Conservation (phyloP, 2,797 vertebrate species). For the Falco rusticolus region DNA sequence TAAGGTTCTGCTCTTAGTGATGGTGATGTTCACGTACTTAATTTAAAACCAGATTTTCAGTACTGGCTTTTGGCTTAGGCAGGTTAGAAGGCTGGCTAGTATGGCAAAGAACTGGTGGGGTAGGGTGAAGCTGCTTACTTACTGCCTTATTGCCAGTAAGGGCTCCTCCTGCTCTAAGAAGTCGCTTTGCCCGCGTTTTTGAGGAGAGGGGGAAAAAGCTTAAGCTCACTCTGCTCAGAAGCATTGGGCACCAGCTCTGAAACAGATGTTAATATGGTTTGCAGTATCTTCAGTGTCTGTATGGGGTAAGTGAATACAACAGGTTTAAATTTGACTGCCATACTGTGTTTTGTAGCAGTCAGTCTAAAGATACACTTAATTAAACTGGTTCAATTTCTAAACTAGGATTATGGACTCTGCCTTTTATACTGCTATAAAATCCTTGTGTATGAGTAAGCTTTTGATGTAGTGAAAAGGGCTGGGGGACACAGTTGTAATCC, state of each 20-base stretch:
- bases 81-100: neutral
- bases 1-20: neutral
- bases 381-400: neutral
- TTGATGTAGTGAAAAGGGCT: slow-evolving; percentile 10
- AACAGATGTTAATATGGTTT: neutral
- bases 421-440: neutral
- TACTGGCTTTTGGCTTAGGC: neutral
- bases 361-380: slow-evolving; percentile 20
- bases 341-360: neutral
- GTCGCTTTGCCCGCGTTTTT: neutral
- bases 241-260: neutral
- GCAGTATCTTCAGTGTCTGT: neutral
- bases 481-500: neutral
- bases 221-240: neutral
- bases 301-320: neutral
- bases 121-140: neutral
- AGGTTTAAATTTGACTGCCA: neutral
- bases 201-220: neutral
- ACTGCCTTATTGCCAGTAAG: neutral
- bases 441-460: neutral
- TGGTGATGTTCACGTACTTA: neutral
- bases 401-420: neutral
- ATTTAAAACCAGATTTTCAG: neutral
- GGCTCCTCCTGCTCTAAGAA: neutral
- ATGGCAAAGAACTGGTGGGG: neutral